A percentile compares a stretch with the other conserved stretches of the same genome.
Evolutionary conservation across 2,113 vertebrate species (phyloP).

Genomic region (Eira barbara): DNA sequence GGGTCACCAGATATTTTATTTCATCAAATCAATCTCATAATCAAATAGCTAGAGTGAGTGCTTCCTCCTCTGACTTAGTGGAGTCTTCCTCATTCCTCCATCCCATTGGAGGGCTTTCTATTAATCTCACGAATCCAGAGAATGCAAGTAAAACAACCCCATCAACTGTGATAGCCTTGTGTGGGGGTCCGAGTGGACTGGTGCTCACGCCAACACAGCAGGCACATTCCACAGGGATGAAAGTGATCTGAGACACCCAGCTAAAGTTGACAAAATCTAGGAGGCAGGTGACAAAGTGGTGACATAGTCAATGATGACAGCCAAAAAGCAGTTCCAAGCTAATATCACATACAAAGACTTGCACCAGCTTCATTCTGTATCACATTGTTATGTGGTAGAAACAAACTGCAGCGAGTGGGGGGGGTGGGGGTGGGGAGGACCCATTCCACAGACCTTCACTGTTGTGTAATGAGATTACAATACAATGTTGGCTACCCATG

Average conservation of each 20-base stretch:
- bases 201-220: neutral
- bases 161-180: neutral
- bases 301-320: neutral
- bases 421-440: no score
- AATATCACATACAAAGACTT: neutral
- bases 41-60: neutral
- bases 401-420: neutral
- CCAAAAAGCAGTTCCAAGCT: slow-evolving; percentile 26
- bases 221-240: neutral
- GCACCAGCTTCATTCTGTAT: neutral
- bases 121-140: neutral
- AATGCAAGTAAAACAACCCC: neutral
- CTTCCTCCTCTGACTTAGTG: neutral
- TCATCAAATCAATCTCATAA: neutral
- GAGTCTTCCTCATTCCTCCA: neutral
- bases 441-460: neutral
- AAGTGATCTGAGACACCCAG: slow-evolving; percentile 48
- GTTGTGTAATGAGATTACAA: slow-evolving; percentile 13
- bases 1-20: neutral
- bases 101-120: neutral
- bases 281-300: slow-evolving; percentile 52
- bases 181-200: neutral
- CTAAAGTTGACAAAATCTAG: slow-evolving; percentile 28
- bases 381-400: slow-evolving; percentile 27
- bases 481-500: neutral